Evolutionary conservation across 2,113 vertebrate genomes (phyloP).

Genomic region (Mobula hypostoma): DNA sequence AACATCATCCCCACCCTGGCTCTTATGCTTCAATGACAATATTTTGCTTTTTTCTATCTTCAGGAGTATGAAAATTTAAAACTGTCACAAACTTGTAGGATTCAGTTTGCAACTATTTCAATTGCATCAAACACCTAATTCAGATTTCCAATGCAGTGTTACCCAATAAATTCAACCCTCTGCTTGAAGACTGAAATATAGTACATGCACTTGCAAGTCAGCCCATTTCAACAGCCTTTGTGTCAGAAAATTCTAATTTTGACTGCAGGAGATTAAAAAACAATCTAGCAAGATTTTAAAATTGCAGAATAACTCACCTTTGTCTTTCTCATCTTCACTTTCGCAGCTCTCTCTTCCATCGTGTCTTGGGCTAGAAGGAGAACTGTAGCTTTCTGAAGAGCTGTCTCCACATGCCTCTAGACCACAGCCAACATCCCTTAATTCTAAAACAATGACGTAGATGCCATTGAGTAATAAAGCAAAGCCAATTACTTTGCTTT

Average conservation of each 20-base stretch:
- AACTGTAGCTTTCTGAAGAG: constrained; percentile 91
- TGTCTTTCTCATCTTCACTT: constrained; percentile 87
- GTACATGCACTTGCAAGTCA: background rate
- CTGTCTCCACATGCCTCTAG: constrained; percentile 79
- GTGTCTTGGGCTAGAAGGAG: constrained; percentile 81
- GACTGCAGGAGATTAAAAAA: background rate
- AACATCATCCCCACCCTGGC: background rate
- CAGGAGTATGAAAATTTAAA: background rate
- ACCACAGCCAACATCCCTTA: constrained; percentile 65
- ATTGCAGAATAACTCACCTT: constrained; percentile 59
- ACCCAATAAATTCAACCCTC: background rate
- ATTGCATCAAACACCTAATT: background rate
- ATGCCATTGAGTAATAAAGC: constrained; percentile 28
- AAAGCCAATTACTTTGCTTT: constrained; percentile 6
- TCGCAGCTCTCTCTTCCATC: constrained; percentile 80
- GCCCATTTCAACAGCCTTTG: background rate
- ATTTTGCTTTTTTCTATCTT: background rate
- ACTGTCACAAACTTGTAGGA: background rate
- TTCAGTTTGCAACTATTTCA: background rate
- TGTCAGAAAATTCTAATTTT: background rate
- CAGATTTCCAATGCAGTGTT: background rate
- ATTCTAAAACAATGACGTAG: constrained; percentile 58
- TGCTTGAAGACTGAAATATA: background rate
- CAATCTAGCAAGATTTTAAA: background rate
- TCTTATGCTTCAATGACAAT: background rate